Evolutionary conservation across 2,888 invertebrate genomes (phyloP), one percentile per base, ranked within the genome.

Genomic region (Oasisia sp.): DNA sequence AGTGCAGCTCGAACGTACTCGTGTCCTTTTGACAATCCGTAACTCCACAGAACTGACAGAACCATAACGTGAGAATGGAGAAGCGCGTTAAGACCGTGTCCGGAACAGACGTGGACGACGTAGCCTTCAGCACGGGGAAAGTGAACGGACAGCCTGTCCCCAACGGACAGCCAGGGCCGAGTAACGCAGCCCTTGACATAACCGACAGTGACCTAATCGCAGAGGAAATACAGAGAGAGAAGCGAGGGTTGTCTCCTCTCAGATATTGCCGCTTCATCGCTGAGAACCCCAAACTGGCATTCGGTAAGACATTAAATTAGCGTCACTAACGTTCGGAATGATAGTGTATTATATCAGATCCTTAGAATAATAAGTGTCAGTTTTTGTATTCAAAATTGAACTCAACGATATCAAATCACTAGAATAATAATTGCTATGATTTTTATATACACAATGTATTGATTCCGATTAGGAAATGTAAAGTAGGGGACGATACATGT

Each of bases 281-380:
- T 74, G 74, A 74, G 19, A 74, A 74, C 74, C 74, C 74, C 27
- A 74, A 74, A 74, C 74, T 74, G 74, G 74, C 74, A 74, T 74
- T 74, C 74, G 74, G 74, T 74, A 74, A 74, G 74, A 27, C 74
- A 74, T 74, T 19, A 19, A 9, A 11, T 56, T 74, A 74, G 27
- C n/a, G 27, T 50, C 50, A 50, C 50, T 74, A 74, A 19, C n/a
- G 7, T n/a, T 74, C 74, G 7, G 38, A 38, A 38, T 38, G 74
- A 74, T 74, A 74, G 7, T 74, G 3, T 19, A 74, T 50, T 9
- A 14, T 50, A 50, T 8, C 14, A 50, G 1, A 50, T 50, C 50
- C 50, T 14, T 50, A 50, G 14, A 50, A 50, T 14, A 50, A 50
- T 50, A 50, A 9, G 9, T 50, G 50, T 50, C 14, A 50, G 9